phyloP scores from a whole-genome alignment of 2,797 vertebrate species.

The Coregonus sp. region DNA sequence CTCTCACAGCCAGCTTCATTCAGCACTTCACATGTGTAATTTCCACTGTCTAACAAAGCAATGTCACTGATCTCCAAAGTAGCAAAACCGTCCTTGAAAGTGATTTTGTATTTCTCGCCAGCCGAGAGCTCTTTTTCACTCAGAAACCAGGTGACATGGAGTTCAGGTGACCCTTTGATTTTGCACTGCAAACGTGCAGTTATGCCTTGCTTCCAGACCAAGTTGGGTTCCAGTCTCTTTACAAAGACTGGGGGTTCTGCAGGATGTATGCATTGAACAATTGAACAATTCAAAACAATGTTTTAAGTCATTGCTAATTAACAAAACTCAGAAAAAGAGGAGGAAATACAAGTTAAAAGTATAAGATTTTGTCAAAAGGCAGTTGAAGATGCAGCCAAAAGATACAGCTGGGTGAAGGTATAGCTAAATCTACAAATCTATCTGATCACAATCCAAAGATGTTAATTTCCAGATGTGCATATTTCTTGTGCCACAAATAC shows the following conservation, averaged over 20 bases:
- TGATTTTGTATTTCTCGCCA: conserved; percentile 72
- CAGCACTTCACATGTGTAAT: conserved; percentile 85
- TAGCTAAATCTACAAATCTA: not conserved
- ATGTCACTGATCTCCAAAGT: conserved; percentile 81
- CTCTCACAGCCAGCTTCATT: conserved; percentile 87
- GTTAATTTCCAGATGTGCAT: conserved; percentile 45
- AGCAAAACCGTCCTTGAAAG: conserved; percentile 77
- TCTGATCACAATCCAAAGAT: conserved; percentile 18
- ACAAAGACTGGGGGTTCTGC: conserved; percentile 73
- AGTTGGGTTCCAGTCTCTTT: conserved; percentile 85
- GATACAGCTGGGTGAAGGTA: not conserved
- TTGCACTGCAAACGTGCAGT: conserved; percentile 82
- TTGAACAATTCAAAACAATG: not conserved
- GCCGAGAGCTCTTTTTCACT: conserved; percentile 81
- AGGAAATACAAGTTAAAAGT: not conserved
- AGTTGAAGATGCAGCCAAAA: not conserved
- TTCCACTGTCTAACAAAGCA: conserved; percentile 80
- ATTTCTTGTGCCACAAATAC: conserved; percentile 49
- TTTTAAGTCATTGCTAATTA: conserved; percentile 21
- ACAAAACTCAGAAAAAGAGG: conserved; percentile 27
- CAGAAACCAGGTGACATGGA: conserved; percentile 87
- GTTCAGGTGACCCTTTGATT: conserved; percentile 87
- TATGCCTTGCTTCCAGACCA: conserved; percentile 84
- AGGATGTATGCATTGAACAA: conserved; percentile 7
- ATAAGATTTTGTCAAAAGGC: not conserved